Evolutionary conservation across 35 echinoderm and acorn worm genomes (phyloP).

Genomic region (Ophioderma brevispina): DNA sequence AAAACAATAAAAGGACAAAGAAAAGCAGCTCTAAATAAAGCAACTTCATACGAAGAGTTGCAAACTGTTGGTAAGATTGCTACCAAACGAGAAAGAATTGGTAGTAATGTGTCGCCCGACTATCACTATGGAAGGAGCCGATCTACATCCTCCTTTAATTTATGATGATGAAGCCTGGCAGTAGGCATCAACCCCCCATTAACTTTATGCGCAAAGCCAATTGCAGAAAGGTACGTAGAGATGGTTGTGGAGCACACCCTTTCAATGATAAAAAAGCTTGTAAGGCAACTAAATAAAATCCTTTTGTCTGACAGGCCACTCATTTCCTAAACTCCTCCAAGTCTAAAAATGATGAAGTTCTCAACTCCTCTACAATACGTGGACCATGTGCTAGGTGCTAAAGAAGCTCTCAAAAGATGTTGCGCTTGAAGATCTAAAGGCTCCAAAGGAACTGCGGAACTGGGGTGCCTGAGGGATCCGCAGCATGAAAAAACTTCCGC

Average conservation of each 20-base stretch:
- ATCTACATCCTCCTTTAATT: neutral
- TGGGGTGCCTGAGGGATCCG: neutral
- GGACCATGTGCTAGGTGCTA: neutral
- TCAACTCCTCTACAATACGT: neutral
- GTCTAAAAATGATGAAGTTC: neutral
- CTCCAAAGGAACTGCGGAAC: constrained; percentile 13
- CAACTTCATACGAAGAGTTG: neutral
- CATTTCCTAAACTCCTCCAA: neutral
- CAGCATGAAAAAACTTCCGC: neutral
- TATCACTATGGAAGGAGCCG: neutral
- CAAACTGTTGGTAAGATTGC: neutral
- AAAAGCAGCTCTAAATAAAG: neutral
- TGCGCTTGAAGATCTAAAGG: neutral
- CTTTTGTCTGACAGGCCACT: neutral
- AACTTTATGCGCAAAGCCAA: neutral
- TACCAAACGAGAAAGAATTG: neutral
- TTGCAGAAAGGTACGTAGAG: neutral
- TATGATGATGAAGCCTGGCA: neutral
- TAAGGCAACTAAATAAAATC: neutral
- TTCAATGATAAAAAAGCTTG: neutral
- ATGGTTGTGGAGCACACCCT: neutral
- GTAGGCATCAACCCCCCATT: neutral
- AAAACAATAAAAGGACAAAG: neutral
- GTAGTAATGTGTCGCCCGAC: neutral
- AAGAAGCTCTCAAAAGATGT: neutral